A percentile compares a stretch with the other conserved stretches of the same genome.
Conservation (phyloP, 2,797 vertebrate species). For the Eospalax fontanierii region DNA sequence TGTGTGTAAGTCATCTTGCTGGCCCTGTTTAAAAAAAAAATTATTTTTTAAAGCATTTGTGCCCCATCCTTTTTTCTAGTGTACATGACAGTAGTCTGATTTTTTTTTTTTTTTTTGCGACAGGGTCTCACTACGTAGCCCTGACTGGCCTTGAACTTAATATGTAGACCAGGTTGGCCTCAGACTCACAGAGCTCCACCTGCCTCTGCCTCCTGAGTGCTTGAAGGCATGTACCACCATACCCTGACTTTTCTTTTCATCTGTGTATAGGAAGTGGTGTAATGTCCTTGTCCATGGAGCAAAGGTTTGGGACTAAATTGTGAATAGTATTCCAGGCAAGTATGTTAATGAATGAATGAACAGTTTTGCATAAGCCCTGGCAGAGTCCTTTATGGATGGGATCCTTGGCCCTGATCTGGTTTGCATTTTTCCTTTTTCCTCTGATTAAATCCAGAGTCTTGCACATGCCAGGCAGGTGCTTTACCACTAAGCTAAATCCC, state of each 20-base stretch:
- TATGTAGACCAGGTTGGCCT: neutral
- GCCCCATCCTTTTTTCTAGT: too few relatives aligned
- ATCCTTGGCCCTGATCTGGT: neutral
- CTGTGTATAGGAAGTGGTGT: neutral
- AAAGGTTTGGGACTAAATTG: conserved; percentile 27
- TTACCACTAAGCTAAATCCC: neutral
- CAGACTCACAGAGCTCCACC: neutral
- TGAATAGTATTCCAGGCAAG: neutral
- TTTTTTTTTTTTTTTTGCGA: too few relatives aligned
- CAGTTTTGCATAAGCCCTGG: neutral
- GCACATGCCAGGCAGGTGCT: neutral
- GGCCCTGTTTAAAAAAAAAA: neutral
- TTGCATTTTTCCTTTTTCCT: neutral
- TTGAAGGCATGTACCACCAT: neutral
- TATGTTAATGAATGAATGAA: neutral
- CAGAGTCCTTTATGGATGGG: conserved; percentile 1
- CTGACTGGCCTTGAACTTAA: too few relatives aligned
- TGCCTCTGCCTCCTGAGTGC: neutral
- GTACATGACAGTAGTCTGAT: too few relatives aligned
- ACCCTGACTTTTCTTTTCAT: neutral
- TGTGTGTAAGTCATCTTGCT: neutral
- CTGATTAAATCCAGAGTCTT: neutral
- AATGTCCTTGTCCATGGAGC: neutral
- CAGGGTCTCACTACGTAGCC: too few relatives aligned
- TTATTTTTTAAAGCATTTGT: too few relatives aligned